These are phyloP conservation scores for Campoplex capitator DNA, from an alignment of 2,888 invertebrate species.

Conservation along the genomic window DNA sequence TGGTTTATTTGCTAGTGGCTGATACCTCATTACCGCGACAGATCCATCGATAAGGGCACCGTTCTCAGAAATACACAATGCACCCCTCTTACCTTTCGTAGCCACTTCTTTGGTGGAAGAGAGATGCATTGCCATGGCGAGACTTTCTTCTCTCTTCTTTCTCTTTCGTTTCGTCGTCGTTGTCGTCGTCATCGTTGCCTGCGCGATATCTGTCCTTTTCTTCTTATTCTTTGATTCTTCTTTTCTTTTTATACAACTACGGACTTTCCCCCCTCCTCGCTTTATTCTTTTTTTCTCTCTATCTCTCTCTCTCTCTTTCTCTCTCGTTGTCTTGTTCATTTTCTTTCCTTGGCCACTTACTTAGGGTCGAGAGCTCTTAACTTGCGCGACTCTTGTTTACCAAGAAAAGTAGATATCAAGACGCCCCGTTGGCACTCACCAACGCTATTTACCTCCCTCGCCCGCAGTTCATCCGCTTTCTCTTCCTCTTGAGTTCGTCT, in stretches of 20 bases:
- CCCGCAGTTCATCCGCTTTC: conserved; percentile 47
- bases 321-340: conserved; percentile 44
- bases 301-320: no score
- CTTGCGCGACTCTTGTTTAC: conserved; percentile 68
- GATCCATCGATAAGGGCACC: conserved; percentile 84
- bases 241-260: conserved; percentile 50
- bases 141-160: conserved; percentile 44
- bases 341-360: conserved; percentile 56
- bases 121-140: conserved; percentile 59
- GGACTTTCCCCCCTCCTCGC: conserved; percentile 56
- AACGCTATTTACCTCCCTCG: conserved; percentile 68
- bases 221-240: conserved; percentile 60
- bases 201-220: conserved; percentile 57
- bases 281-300: conserved; percentile 67
- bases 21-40: conserved; percentile 85
- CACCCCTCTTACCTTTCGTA: conserved; percentile 72
- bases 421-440: conserved; percentile 64
- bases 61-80: conserved; percentile 84
- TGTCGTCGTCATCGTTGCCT: conserved; percentile 50
- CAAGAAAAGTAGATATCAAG: conserved; percentile 69
- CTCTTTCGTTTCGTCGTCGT: conserved; percentile 38
- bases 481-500: conserved; percentile 21
- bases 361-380: conserved; percentile 54
- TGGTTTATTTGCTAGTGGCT: conserved; percentile 84
- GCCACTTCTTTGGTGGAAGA: conserved; percentile 40